Base-by-base conservation (phyloP, 2,113 vertebrate species). In the Nothocercus julius region DNA sequence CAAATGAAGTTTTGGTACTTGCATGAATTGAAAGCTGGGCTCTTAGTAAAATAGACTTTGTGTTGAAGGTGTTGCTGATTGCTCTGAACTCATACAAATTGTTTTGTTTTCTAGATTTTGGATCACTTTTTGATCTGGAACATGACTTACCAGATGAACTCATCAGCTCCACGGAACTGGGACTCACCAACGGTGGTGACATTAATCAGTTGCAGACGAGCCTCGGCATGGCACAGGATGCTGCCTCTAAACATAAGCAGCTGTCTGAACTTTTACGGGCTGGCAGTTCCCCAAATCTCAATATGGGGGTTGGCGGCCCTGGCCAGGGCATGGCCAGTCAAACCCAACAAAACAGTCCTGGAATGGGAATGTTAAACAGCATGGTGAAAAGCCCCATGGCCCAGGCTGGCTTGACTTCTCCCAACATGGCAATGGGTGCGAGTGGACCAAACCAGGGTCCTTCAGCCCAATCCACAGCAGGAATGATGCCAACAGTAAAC, bases 111-210 rank as follows among this genome's bases (percentile, higher is more conserved):
- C 88, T 96, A 99, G 99, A 99, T 99, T 99, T 99, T 95, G 98
- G 99, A 94, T 99, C 99, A 9, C 98, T 99, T 4, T 99, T 99
- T 94, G 99, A 99, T 96, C 96, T 99, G 97, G 99, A 99, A 96
- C 99, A 99, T 6, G 99, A 99, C 96, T 98, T 99, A 93, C 99
- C 99, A 63, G 99, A 99, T 92, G 99, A 99, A 97, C 98, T 99
- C 95, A 99, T 99, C 97, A 99, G 94, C 98, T 99, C 99, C 58
- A 98, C 98, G 6, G 99, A 99, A 95, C 96, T 99, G 97, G 98
- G 98, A 80, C 97, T 99, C 92, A 98, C 98, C 91, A 99, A 99
- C 47, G 99, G 99, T 90, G 98, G 98, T 95, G 99, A 99, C 95
- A 97, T 98, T 96, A 98, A 97, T 96, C 99, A 99, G 93, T 98